Base-by-base conservation (phyloP, 2,888 invertebrate genomes). In the Dendrolimus houi region DNA sequence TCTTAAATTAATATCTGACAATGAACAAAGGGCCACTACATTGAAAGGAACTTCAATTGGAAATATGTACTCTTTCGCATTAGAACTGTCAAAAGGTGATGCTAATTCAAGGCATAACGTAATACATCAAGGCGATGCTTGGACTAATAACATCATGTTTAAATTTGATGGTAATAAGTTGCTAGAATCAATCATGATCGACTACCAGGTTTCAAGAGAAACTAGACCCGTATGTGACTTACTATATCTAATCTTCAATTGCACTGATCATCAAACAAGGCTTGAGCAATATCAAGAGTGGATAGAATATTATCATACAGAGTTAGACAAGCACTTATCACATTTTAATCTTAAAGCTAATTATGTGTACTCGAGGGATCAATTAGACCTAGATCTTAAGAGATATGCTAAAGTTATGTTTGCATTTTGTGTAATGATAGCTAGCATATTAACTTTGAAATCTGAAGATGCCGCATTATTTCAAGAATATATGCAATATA, bases 81-180 rank as follows among this genome's bases (percentile, higher is more conserved):
- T 52, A 1, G 64, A 64, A 56, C 9, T 73, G 6, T 58, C 69
- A 54, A 62, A 60, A 9, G 53, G 58, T 7, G 66, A 66, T 6
- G 63, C 53, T 41, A 58, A 65, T 7, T 57, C 68, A 7, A 72
- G 70, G 53, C 60, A 69, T 61, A 65, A 65, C 2, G 64, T 77
- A 0, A 68, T 79, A 29, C 65, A 62, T 41, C 78, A 79, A 57
- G 77, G 79, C 52, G 79, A 78, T 53, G 60, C 66, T 41, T 78
- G 78, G 78, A 72, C 68, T 1, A 79, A 77, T 52, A 79, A 79
- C 54, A 64, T 79, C n/a, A 64, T 79, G 65, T 79, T 74, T 57
- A 69, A 66, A 57, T 62, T 68, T 55, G 58, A 72, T 54, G 47
- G 12, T 47, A 12, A 47, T 47, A 9, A 8, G 12, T 47, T 47